phyloP scores from a whole-genome alignment of 2,113 vertebrate genomes.

The Columbina picui region DNA sequence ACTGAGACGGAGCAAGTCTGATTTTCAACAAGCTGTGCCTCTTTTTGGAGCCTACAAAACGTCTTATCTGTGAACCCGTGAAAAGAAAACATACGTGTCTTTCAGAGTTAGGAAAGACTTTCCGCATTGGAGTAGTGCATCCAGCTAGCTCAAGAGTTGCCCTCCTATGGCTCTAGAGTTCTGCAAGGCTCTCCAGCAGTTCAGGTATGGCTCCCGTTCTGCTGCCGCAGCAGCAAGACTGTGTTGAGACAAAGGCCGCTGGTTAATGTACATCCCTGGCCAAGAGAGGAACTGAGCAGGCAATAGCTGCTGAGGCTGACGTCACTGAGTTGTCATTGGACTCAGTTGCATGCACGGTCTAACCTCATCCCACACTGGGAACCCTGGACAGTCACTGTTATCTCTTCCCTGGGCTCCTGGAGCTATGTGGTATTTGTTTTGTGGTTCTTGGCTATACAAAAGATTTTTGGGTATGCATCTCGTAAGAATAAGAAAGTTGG shows the following conservation, averaged over 20 bases:
- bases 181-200: background rate
- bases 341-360: background rate
- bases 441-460: constrained; percentile 55
- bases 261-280: constrained; percentile 11
- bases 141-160: background rate
- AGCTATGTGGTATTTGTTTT: constrained; percentile 33
- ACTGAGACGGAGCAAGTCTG: constrained; percentile 1
- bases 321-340: constrained; percentile 44
- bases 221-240: background rate
- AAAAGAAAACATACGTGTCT: background rate
- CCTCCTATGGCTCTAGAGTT: background rate
- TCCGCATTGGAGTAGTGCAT: background rate
- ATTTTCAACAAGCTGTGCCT: background rate
- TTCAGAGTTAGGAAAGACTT: background rate
- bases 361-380: constrained; percentile 30
- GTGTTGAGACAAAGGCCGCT: constrained; percentile 4
- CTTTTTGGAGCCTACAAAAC: background rate
- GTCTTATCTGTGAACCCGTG: background rate
- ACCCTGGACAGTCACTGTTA: constrained; percentile 39
- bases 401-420: constrained; percentile 37
- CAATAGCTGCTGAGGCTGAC: constrained; percentile 4
- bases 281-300: constrained; percentile 1
- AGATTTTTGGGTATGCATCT: constrained; percentile 52
- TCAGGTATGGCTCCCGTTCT: background rate
- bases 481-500: constrained; percentile 46